Percentiles rank a stretch among this genome's conserved stretches.
Conservation (phyloP, 1,140 invertebrate species). For the Neomicropteryx cornuta region DNA sequence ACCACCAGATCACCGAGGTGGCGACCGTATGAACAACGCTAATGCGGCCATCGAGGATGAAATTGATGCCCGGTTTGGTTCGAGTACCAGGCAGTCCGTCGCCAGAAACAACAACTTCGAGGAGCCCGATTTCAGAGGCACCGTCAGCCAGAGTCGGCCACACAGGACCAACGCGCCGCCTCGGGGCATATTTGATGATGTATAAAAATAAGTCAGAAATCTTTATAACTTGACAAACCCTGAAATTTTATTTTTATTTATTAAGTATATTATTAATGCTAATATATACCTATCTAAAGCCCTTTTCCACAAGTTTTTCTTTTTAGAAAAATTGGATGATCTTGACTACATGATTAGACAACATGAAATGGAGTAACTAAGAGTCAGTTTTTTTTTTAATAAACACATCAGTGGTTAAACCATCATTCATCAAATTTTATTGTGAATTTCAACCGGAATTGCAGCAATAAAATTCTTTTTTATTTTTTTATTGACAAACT, state of each 20-base stretch:
- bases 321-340: no score
- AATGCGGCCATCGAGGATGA: conserved; percentile 40
- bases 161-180: conserved; percentile 53
- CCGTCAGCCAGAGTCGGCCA: conserved; percentile 30
- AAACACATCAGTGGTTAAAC: no score
- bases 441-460: no score
- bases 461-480: no score
- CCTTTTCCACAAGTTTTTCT: no score
- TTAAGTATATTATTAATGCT: not conserved
- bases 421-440: no score
- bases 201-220: conserved; percentile 35
- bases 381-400: no score
- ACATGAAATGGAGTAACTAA: no score
- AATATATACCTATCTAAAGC: no score
- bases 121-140: conserved; percentile 37
- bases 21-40: conserved; percentile 14
- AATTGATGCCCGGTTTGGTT: conserved; percentile 47
- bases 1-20: conserved; percentile 29
- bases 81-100: conserved; percentile 38
- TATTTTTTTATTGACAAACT: no score
- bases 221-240: not conserved
- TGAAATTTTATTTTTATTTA: not conserved
- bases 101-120: conserved; percentile 28
- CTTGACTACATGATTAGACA: no score
- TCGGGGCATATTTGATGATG: conserved; percentile 76